Evolutionary conservation across 1,140 invertebrate species (phyloP), one percentile per base, ranked within the genome.

Genomic region (Hirudo medicinalis): DNA sequence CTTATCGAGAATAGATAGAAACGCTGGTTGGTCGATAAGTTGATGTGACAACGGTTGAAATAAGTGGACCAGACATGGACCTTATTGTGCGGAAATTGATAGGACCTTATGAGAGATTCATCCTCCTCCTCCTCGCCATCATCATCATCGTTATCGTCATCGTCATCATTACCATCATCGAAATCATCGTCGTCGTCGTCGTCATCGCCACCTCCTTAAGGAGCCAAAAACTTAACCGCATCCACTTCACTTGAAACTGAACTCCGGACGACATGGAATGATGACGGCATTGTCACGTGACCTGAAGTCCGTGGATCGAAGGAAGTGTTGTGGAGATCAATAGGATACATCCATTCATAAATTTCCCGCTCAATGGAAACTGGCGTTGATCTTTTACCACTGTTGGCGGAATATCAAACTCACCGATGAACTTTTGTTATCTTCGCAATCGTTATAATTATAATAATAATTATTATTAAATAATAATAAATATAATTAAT

Each of bases 61-160:
- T 2, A 49, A 49, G 11, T 49, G 43, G 43, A 49, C 43, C 43
- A 49, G 13, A 49, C 43, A 49, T 49, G 43, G 43, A 49, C 11
- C 43, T 49, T 49, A 49, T 49, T 49, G 43, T 49, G 43, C 15
- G 43, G 43, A 49, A 49, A 49, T 49, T 49, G 43, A 49, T 49
- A 49, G 43, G 43, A 49, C 43, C 43, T 49, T 49, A 17, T 49
- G 43, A 49, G 43, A 17, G 13, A 49, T 49, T 49, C 57, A 63
- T 63, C 57, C 9, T 63, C 57, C 2, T 57, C 55, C 2, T 57
- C 55, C 2, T 57, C 55, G 9, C 9, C 57, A 63, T 63, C 57
- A 63, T 63, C 57, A 63, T 63, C 57, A 63, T 63, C 29, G 17
- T 63, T 15, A 63, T 63, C 57, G 17, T 63, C 57, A 63, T 63